Evolutionary conservation across 2,797 vertebrate species (phyloP).

Genomic region (Sternotherus odoratus): DNA sequence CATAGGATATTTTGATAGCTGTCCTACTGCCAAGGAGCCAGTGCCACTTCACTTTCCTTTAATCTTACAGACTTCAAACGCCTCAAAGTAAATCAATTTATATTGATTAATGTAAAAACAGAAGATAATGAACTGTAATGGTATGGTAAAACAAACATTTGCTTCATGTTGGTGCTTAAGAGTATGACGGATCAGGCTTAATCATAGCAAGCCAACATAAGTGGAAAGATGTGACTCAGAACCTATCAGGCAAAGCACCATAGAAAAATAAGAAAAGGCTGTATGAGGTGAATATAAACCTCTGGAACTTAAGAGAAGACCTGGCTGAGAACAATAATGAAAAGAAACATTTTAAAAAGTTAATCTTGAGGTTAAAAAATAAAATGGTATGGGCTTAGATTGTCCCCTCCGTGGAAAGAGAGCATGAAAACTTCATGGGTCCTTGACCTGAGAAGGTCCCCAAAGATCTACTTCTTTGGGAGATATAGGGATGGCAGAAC

Average conservation of each 20-base stretch:
- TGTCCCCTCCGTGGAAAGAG: not conserved
- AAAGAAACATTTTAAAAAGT: not conserved
- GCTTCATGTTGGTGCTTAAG: not conserved
- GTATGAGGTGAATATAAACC: not conserved
- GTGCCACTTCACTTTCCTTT: not conserved
- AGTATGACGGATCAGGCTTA: not conserved
- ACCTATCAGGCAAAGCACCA: not conserved
- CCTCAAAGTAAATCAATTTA: not conserved
- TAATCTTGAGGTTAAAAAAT: not conserved
- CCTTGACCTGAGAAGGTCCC: not conserved
- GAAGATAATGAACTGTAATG: not conserved
- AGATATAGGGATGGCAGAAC: accelerated
- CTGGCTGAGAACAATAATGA: not conserved
- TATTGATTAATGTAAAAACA: conserved; percentile 14
- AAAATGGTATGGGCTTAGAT: not conserved
- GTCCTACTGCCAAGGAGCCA: not conserved
- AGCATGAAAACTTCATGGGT: accelerated
- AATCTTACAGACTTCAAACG: not conserved
- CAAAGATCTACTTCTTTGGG: not conserved
- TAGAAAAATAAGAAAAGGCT: not conserved
- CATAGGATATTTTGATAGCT: not conserved
- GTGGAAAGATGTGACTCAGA: not conserved
- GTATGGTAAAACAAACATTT: not conserved
- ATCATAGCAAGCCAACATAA: not conserved
- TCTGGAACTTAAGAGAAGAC: not conserved